Percentiles rank a stretch among this genome's conserved stretches.
phyloP scores from a whole-genome alignment of 2,113 vertebrate species.

The Neolamprologus hecqui region DNA sequence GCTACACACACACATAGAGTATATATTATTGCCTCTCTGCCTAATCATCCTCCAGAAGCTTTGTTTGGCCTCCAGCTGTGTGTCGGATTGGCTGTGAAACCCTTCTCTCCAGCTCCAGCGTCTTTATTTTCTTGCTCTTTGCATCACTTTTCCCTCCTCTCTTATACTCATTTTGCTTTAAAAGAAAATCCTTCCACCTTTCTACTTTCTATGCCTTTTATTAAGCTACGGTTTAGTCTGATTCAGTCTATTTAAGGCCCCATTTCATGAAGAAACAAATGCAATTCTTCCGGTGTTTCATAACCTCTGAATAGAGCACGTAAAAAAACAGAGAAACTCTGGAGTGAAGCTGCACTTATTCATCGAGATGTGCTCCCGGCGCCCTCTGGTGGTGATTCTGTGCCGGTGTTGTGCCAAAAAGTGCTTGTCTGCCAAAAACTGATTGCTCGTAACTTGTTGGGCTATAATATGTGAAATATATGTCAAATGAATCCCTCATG shows the following conservation, averaged over 20 bases:
- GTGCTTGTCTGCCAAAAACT: neutral
- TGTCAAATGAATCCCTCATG: neutral
- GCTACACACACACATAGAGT: neutral
- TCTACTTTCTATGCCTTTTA: neutral
- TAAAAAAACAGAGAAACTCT: neutral
- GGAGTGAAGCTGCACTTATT: neutral
- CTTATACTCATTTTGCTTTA: neutral
- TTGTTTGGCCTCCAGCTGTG: constrained; percentile 37
- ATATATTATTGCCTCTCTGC: neutral
- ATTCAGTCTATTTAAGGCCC: neutral
- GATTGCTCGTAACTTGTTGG: neutral
- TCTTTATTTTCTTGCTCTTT: neutral
- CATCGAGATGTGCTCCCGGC: neutral
- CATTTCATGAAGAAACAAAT: neutral
- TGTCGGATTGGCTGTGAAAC: constrained; percentile 14
- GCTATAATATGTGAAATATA: neutral
- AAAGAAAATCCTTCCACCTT: neutral
- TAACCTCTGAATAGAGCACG: neutral
- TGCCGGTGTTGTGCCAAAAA: neutral
- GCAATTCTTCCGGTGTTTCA: neutral
- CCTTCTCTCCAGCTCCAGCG: neutral
- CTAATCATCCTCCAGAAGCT: constrained; percentile 36
- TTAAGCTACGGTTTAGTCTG: neutral
- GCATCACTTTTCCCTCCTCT: neutral
- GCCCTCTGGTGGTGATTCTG: constrained; percentile 16